Conservation (phyloP, 64 coral and sea anemone species). For the Hydrozoanthus tunicans region DNA sequence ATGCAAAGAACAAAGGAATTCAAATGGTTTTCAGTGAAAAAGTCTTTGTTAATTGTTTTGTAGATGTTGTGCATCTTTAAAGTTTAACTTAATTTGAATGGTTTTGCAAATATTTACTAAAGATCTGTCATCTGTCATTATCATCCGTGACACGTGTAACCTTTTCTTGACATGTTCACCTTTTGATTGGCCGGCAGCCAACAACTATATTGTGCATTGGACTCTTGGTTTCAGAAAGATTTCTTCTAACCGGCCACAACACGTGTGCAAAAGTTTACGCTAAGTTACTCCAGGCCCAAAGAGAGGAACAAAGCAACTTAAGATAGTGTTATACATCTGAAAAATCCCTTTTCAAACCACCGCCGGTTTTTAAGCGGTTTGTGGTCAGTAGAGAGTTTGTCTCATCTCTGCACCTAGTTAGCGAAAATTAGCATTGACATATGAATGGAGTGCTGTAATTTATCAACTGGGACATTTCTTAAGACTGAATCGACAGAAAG, state of each 20-base stretch:
- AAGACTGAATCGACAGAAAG: neutral
- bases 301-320: neutral
- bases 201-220: neutral
- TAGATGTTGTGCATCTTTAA: neutral
- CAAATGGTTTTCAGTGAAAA: no score
- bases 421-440: conserved; percentile 1
- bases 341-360: neutral
- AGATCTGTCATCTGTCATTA: neutral
- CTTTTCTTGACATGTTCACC: conserved; percentile 24
- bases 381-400: neutral
- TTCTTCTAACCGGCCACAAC: neutral
- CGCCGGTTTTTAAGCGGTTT: neutral
- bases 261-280: neutral
- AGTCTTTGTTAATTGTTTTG: neutral
- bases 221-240: neutral
- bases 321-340: neutral
- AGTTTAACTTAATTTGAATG: neutral
- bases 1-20: no score
- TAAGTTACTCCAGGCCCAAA: neutral
- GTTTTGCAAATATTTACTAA: conserved; percentile 18
- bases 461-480: neutral
- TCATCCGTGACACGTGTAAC: neutral
- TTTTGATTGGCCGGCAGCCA: conserved; percentile 1
- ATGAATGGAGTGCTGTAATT: conserved; percentile 27
- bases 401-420: conserved; percentile 45